These are phyloP conservation scores for Odontocerum albicorne DNA, from an alignment of 2,888 invertebrate species.

Conservation along the genomic window DNA sequence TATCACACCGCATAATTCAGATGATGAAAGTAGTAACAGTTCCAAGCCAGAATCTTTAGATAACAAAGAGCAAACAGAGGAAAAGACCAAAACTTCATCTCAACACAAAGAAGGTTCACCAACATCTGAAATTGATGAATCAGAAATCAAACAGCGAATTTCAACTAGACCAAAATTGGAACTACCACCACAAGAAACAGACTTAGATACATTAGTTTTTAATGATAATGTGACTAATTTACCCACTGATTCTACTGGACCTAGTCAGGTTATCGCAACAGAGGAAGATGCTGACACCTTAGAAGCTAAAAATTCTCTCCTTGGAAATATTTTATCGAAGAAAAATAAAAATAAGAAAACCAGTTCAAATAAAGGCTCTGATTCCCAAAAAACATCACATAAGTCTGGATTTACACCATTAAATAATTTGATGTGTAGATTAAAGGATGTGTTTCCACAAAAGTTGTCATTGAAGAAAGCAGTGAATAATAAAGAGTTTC, in stretches of 20 bases:
- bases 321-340: slow-evolving; percentile 14
- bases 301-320: slow-evolving; percentile 15
- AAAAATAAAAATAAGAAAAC: slow-evolving; percentile 22
- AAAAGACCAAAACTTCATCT: slow-evolving; percentile 6
- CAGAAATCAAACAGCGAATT: slow-evolving; percentile 38
- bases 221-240: slow-evolving; percentile 34
- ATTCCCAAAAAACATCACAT: slow-evolving; percentile 15
- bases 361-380: slow-evolving; percentile 44
- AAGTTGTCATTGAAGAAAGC: slow-evolving; percentile 56
- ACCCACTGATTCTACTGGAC: background rate
- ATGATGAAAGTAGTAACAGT: slow-evolving; percentile 72
- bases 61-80: slow-evolving; percentile 47
- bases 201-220: slow-evolving; percentile 39
- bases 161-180: slow-evolving; percentile 39
- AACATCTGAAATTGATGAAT: slow-evolving; percentile 9
- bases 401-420: slow-evolving; percentile 62
- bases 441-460: slow-evolving; percentile 65
- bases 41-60: slow-evolving; percentile 43
- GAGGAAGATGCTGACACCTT: slow-evolving; percentile 1
- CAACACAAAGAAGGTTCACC: background rate
- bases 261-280: background rate
- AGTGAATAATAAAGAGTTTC: slow-evolving; percentile 51
- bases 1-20: slow-evolving; percentile 84
- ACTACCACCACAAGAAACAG: slow-evolving; percentile 39
- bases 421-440: slow-evolving; percentile 72